Conservation (phyloP, 1,140 invertebrate species). For the Drosophila asahinai region DNA sequence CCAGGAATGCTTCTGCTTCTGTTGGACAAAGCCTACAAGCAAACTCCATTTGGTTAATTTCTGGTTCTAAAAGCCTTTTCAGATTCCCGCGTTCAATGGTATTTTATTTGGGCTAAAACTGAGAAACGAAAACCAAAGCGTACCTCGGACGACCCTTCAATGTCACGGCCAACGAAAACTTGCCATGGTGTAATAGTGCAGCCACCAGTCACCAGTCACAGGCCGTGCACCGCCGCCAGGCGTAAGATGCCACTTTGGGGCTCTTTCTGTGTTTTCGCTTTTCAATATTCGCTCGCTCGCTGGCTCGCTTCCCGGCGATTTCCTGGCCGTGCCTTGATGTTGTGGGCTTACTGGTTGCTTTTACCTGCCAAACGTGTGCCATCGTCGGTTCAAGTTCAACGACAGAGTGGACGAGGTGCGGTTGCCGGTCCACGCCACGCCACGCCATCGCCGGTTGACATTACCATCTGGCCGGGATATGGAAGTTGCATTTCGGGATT, state of each 20-base stretch:
- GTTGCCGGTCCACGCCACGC: conserved; percentile 1
- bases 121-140: neutral
- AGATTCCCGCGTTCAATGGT: conserved; percentile 9
- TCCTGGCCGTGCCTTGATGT: conserved; percentile 20
- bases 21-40: conserved; percentile 12
- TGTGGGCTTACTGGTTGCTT: conserved; percentile 22
- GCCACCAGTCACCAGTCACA: neutral
- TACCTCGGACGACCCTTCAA: conserved; percentile 1
- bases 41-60: conserved; percentile 30
- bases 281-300: conserved; percentile 29
- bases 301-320: conserved; percentile 28
- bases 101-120: neutral
- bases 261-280: conserved; percentile 37
- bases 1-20: neutral
- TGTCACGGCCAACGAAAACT: conserved; percentile 24
- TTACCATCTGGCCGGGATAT: neutral
- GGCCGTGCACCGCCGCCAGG: neutral
- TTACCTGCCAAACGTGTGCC: conserved; percentile 34
- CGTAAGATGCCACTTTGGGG: conserved; percentile 16
- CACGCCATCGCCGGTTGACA: conserved; percentile 6
- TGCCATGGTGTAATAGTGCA: conserved; percentile 6
- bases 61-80: conserved; percentile 46
- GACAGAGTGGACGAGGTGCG: conserved; percentile 34
- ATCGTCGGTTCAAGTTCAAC: conserved; percentile 62
- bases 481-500: conserved; percentile 7